phyloP scores from a whole-genome alignment of 2,888 invertebrate species.

The Teleiodes luculella region DNA sequence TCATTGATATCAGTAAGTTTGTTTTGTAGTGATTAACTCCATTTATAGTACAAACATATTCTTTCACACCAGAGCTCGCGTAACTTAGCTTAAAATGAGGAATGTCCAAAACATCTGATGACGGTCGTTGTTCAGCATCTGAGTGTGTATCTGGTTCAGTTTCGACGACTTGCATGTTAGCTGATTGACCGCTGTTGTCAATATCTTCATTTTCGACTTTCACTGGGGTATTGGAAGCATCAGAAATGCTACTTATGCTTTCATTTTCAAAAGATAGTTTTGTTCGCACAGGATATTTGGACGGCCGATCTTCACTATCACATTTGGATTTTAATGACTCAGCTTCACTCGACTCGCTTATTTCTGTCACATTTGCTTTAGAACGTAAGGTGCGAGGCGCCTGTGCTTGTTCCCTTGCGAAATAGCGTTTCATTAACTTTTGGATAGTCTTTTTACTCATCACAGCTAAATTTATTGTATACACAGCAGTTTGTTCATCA shows the following conservation, averaged over 20 bases:
- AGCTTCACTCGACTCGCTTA: slow-evolving; percentile 29
- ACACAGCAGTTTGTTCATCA: slow-evolving; percentile 66
- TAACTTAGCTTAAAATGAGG: slow-evolving; percentile 59
- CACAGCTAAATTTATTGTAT: slow-evolving; percentile 56
- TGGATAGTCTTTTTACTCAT: slow-evolving; percentile 47
- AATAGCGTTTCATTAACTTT: slow-evolving; percentile 30
- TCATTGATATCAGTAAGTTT: slow-evolving; percentile 61
- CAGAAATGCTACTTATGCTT: slow-evolving; percentile 33
- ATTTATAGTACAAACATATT: slow-evolving; percentile 66
- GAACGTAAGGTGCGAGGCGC: slow-evolving; percentile 45
- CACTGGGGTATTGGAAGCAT: slow-evolving; percentile 20
- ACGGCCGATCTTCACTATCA: neutral
- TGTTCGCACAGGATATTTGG: slow-evolving; percentile 37
- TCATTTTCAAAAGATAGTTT: slow-evolving; percentile 61
- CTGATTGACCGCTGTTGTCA: slow-evolving; percentile 6
- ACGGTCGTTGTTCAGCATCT: neutral
- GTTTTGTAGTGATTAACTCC: slow-evolving; percentile 58
- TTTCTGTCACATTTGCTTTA: slow-evolving; percentile 36
- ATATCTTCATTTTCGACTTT: slow-evolving; percentile 22
- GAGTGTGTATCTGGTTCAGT: neutral
- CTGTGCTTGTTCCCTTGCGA: slow-evolving; percentile 29
- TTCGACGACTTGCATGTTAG: neutral
- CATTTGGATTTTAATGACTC: neutral
- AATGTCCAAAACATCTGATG: slow-evolving; percentile 31
- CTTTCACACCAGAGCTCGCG: slow-evolving; percentile 49